Percentiles rank a stretch among this genome's conserved stretches.
Evolutionary conservation across 2,888 invertebrate genomes (phyloP).

Genomic region (Ethmia dodecea): DNA sequence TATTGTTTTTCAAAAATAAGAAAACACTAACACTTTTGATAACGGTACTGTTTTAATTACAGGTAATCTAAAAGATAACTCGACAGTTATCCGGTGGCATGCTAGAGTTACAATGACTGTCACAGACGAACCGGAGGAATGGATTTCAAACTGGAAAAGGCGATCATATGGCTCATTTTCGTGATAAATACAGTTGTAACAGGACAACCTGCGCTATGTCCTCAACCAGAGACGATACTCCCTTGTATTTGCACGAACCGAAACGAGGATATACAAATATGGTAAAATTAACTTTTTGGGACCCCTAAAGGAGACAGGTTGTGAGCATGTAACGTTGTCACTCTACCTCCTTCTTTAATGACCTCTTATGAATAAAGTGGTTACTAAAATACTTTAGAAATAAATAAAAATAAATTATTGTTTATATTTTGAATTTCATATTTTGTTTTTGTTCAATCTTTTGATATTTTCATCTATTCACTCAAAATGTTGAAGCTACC

Average conservation of each 20-base stretch:
- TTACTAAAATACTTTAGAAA: no score
- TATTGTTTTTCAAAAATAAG: neutral
- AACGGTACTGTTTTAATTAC: neutral
- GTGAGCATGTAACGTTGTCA: no score
- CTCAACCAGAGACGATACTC: conserved; percentile 85
- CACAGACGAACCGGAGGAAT: conserved; percentile 50
- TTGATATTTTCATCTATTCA: no score
- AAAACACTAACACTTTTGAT: neutral
- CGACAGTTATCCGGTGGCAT: no score
- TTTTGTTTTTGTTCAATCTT: no score
- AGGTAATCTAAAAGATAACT: no score
- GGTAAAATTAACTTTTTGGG: conserved; percentile 82
- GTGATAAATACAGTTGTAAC: conserved; percentile 29
- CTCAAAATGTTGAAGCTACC: no score
- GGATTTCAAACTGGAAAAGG: conserved; percentile 49
- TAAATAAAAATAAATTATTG: no score
- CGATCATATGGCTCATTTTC: conserved; percentile 49
- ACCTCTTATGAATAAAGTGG: no score
- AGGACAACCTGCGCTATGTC: conserved; percentile 75
- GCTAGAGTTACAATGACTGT: conserved; percentile 69
- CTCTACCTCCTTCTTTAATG: no score
- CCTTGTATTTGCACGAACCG: conserved; percentile 90
- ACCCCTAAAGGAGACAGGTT: no score
- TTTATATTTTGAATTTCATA: no score
- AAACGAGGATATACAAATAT: conserved; percentile 89